Evolutionary conservation across 2,113 vertebrate species (phyloP).

Genomic region (Ageneiosus marmoratus): DNA sequence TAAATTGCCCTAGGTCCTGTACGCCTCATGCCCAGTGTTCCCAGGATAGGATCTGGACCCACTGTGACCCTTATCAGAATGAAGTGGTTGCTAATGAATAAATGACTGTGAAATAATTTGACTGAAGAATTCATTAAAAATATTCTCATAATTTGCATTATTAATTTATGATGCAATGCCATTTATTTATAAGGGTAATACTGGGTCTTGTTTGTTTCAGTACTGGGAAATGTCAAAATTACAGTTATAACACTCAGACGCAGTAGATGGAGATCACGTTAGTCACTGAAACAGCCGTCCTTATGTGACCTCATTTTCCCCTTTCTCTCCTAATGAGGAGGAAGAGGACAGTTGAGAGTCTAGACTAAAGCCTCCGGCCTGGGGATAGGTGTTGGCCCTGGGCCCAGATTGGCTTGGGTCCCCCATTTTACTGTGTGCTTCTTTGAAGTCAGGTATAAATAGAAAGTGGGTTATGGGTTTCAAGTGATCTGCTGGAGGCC

Average conservation of each 20-base stretch:
- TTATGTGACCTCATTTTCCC: neutral
- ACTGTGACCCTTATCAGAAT: neutral
- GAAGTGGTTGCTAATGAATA: neutral
- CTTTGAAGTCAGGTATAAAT: conserved; percentile 49
- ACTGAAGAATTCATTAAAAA: neutral
- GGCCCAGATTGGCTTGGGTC: conserved; percentile 20
- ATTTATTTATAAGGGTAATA: neutral
- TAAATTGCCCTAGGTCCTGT: too few species aligned
- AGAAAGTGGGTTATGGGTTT: conserved; percentile 44
- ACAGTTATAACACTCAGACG: neutral
- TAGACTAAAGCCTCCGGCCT: conserved; percentile 27
- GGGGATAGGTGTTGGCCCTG: conserved; percentile 1
- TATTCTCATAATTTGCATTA: neutral
- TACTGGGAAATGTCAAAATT: neutral
- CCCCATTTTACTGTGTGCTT: conserved; percentile 40
- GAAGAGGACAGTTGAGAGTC: conserved; percentile 2
- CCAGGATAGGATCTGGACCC: neutral
- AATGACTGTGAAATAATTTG: neutral
- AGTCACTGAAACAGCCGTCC: neutral
- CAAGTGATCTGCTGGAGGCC: conserved; percentile 36
- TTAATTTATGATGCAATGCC: neutral
- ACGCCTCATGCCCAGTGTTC: neutral
- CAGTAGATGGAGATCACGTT: neutral
- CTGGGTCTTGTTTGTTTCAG: neutral
- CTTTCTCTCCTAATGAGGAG: neutral